A percentile compares a stretch with the other conserved stretches of the same genome.
Conservation (phyloP, 1,140 invertebrate genomes). For the Micrasema minimum region DNA sequence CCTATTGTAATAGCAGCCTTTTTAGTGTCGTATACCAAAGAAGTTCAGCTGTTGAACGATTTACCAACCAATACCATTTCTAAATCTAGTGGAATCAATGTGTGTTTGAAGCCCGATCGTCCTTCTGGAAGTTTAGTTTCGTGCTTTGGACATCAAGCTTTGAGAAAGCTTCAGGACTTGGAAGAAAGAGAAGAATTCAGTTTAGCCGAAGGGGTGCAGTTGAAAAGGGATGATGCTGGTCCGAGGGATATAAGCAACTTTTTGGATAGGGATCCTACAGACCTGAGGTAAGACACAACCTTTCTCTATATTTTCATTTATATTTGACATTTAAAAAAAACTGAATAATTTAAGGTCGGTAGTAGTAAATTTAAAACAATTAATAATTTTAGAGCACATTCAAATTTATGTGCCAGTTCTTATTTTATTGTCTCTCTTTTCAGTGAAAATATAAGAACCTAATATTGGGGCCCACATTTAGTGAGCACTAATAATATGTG, state of each 20-base stretch:
- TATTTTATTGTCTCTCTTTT: no score
- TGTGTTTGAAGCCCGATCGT: conserved; percentile 65
- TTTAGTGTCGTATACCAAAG: conserved; percentile 40
- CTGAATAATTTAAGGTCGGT: no score
- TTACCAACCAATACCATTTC: conserved; percentile 20
- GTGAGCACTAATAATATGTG: no score
- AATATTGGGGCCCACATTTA: no score
- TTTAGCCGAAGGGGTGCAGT: conserved; percentile 70
- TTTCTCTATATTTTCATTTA: no score
- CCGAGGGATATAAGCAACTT: conserved; percentile 68
- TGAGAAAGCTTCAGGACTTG: conserved; percentile 72
- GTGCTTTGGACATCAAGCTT: conserved; percentile 75
- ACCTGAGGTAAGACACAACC: conserved; percentile 72
- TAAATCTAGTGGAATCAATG: conserved; percentile 57
- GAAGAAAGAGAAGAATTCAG: conserved; percentile 74
- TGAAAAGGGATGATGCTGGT: conserved; percentile 69
- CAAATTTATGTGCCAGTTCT: no score
- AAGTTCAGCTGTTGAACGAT: conserved; percentile 49
- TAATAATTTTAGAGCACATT: no score
- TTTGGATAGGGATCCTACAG: conserved; percentile 77
- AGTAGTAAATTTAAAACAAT: no score
- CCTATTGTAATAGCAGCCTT: conserved; percentile 36
- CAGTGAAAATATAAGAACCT: no score
- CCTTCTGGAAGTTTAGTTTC: conserved; percentile 63
- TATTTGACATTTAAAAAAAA: no score